phyloP scores from a whole-genome alignment of 2,888 invertebrate species.

The Pristionchus mayeri region DNA sequence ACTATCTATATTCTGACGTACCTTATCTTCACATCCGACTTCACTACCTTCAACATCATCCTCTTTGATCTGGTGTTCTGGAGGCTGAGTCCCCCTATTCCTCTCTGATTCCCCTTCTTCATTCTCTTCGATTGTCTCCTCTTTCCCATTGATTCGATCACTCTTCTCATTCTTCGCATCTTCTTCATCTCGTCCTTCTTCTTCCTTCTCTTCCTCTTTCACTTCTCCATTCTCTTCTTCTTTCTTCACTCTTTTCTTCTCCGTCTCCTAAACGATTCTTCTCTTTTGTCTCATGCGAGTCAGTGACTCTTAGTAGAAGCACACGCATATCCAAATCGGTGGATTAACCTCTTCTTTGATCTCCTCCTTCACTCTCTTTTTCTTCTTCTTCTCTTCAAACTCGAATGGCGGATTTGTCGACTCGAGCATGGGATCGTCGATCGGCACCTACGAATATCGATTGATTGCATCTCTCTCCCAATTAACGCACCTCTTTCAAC shows the following conservation, averaged over 20 bases:
- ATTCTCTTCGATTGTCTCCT: background rate
- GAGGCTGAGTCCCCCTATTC: background rate
- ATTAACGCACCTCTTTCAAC: conserved; percentile 11
- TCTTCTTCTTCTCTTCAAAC: conserved; percentile 38
- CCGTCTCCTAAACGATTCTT: conserved; percentile 25
- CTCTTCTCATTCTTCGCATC: background rate
- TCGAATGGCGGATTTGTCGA: conserved; percentile 22
- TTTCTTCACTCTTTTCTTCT: conserved; percentile 9
- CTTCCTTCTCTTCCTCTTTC: background rate
- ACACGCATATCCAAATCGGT: too few species aligned
- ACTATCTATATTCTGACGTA: conserved; percentile 6
- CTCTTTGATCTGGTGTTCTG: background rate
- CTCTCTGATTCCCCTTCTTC: background rate
- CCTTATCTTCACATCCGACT: background rate
- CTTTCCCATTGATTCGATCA: background rate
- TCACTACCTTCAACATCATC: background rate
- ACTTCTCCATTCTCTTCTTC: background rate
- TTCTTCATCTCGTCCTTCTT: background rate
- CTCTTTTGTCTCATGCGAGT: background rate
- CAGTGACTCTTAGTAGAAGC: too few species aligned
- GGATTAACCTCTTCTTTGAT: conserved; percentile 13
- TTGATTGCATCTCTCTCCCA: background rate
- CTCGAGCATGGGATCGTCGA: conserved; percentile 2
- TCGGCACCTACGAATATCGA: conserved; percentile 18
- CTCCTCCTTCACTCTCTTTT: conserved; percentile 17